Evolutionary conservation across 2,797 vertebrate genomes (phyloP).

Genomic region (Xiphorhynchus erythropygius): DNA sequence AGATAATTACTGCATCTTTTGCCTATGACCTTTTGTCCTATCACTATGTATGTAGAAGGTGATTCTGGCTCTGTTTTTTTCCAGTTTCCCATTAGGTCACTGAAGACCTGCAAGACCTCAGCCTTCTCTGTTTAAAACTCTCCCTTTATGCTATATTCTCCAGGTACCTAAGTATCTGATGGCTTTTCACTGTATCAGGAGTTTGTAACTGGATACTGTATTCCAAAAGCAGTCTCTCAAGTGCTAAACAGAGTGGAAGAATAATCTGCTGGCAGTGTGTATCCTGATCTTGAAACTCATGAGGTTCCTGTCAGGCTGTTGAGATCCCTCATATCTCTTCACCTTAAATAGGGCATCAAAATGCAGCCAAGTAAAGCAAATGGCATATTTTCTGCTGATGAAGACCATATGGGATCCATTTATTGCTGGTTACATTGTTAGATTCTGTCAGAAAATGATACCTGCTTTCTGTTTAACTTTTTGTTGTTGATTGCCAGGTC

Average conservation of each 20-base stretch:
- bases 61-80: neutral
- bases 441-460: conserved; percentile 27
- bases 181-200: neutral
- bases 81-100: neutral
- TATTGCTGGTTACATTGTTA: neutral
- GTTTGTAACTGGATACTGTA: neutral
- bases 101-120: neutral
- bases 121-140: neutral
- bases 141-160: neutral
- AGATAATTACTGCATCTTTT: neutral
- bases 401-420: conserved; percentile 30
- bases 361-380: conserved; percentile 46
- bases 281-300: neutral
- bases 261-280: neutral
- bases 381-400: conserved; percentile 29
- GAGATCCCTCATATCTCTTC: conserved; percentile 21
- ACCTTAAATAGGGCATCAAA: conserved; percentile 7
- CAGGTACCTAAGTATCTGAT: neutral
- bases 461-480: conserved; percentile 20
- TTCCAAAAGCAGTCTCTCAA: neutral
- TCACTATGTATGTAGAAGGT: neutral
- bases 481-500: neutral
- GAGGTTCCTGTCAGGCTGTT: conserved; percentile 20
- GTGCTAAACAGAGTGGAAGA: neutral
- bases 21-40: neutral